Base-by-base conservation (phyloP, 2,797 vertebrate species). In the Xyrichtys novacula region DNA sequence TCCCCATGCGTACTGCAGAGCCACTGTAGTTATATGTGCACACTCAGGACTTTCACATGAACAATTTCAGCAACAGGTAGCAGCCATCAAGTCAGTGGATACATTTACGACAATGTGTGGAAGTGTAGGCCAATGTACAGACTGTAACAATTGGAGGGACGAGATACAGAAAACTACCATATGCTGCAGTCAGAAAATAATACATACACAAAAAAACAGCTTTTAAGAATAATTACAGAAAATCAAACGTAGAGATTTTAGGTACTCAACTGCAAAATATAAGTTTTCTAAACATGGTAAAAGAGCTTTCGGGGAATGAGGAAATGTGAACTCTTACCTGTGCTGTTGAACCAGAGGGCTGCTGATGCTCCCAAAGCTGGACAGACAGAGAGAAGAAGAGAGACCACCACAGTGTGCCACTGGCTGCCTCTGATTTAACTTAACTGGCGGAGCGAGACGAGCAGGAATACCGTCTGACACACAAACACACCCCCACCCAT, bases 401-500 rank as follows among this genome's bases (percentile, higher is more conserved):
- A 57, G 84, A 90, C 87, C 84, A 82, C 89, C 62, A 26, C 69
- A 15, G 78, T 68, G 77, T 79, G 71, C 81, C 84, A 88, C 75
- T 78, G 84, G 76, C 85, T 84, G 81, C 81, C 74, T 88, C 86
- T 84, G 87, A 91, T 90, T 87, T 77, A 86, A 92, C 85, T 91
- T 85, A 80, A 89, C 87, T 83, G 83, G 81, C 85, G 80, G 74
- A 91, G 89, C 70, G 71, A 90, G 88, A 92, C 80, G 49, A 90
- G 74, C 82, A 85, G 85, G 84, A 90, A 85, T 86, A 85, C 81
- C 52, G 55, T 66, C 80, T 78, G 78, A 95, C 91, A 90, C 92
- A 91, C 91, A 92, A 89, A 93, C 92, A 88, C 65, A 82, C 92
- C 29, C 59, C 23, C 60, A 38, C 47, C 29, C 25, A 19, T 57